These are phyloP conservation scores for Trachops cirrhosus DNA, from an alignment of 2,797 vertebrate species.

Conservation along the genomic window DNA sequence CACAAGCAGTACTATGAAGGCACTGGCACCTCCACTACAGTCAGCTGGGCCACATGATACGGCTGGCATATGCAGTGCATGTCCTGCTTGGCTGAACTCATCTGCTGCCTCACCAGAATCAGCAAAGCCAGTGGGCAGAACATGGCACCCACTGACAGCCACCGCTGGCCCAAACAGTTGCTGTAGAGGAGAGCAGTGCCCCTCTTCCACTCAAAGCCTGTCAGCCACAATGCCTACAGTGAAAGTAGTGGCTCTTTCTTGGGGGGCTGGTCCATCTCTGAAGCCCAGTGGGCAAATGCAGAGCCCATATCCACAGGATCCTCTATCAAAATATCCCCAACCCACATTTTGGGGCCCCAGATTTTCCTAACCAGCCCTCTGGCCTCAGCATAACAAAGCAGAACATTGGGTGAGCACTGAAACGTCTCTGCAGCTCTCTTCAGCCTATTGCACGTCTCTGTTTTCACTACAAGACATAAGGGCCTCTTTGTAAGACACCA, in stretches of 20 bases:
- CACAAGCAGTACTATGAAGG: constrained; percentile 88
- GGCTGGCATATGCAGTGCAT: constrained; percentile 94
- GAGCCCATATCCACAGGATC: not conserved
- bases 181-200: constrained; percentile 93
- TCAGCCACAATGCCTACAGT: constrained; percentile 88
- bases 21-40: constrained; percentile 90
- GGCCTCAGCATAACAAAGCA: not conserved
- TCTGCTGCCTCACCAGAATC: constrained; percentile 93
- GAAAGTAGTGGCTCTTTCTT: not conserved
- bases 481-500: not conserved
- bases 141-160: constrained; percentile 89
- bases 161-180: constrained; percentile 93
- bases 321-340: not conserved
- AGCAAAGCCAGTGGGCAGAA: constrained; percentile 92
- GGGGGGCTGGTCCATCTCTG: not conserved
- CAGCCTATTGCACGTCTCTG: not conserved
- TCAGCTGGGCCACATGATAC: constrained; percentile 89
- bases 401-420: not conserved
- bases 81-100: constrained; percentile 96
- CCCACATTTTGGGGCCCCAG: not conserved
- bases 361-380: not conserved
- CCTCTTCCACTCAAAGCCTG: constrained; percentile 91
- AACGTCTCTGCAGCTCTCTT: not conserved
- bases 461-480: not conserved
- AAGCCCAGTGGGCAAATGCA: not conserved